Conservation (phyloP, 2,888 invertebrate species). For the Steromphala cineraria region DNA sequence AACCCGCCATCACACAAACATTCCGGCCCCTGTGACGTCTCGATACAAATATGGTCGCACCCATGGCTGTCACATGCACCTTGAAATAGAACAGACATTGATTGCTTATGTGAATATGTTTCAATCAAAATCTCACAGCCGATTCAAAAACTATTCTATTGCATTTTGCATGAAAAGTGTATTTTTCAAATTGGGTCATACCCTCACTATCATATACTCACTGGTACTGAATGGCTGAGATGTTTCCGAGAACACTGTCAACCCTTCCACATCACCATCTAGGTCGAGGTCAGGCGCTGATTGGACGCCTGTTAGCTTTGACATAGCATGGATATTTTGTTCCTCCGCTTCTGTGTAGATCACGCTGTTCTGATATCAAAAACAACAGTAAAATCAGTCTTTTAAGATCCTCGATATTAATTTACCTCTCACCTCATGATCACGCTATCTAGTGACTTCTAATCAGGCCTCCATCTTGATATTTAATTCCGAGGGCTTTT, state of each 20-base stretch:
- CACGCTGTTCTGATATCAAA: background rate
- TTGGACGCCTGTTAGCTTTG: background rate
- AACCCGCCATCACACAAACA: background rate
- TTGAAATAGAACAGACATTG: background rate
- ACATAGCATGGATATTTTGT: background rate
- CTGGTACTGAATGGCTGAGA: background rate
- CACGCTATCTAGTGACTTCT: no score
- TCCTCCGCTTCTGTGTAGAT: background rate
- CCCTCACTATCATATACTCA: no score
- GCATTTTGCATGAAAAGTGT: no score
- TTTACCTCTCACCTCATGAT: no score
- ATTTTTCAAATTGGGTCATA: no score
- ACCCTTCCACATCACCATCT: background rate
- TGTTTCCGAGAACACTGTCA: background rate
- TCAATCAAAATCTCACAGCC: no score
- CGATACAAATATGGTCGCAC: background rate
- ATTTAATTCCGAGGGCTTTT: no score
- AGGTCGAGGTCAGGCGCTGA: background rate
- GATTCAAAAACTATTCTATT: no score
- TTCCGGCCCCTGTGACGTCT: background rate
- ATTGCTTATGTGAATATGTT: no score
- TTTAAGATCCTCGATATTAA: no score
- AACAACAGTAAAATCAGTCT: no score
- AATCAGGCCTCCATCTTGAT: no score
- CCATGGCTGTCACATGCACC: background rate